A percentile compares a stretch with the other conserved stretches of the same genome.
Evolutionary conservation across 2,797 vertebrate genomes (phyloP).

Genomic region (Danionella dracula): DNA sequence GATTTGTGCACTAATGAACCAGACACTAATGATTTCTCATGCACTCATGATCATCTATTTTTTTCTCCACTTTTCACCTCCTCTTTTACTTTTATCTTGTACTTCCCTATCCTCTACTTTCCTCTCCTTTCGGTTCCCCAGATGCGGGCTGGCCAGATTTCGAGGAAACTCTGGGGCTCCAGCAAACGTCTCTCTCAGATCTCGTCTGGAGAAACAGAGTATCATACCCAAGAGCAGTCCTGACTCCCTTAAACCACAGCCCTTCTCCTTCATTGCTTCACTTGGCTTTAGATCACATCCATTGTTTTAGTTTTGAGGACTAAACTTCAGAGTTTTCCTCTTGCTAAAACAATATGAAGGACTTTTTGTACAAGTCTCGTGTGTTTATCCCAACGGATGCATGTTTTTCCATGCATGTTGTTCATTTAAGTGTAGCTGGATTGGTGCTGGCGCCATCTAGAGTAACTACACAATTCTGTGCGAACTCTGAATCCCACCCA

Average conservation of each 20-base stretch:
- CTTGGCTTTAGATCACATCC: conserved; percentile 53
- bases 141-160: conserved; percentile 93
- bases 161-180: conserved; percentile 95
- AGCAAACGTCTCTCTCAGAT: conserved; percentile 91
- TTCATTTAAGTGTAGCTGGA: conserved; percentile 17
- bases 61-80: conserved; percentile 46
- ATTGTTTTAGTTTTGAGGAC: conserved; percentile 24
- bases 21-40: conserved; percentile 37
- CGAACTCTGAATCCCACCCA: neutral
- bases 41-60: conserved; percentile 62
- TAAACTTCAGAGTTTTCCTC: neutral
- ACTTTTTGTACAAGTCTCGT: neutral
- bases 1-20: conserved; percentile 44
- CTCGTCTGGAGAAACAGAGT: conserved; percentile 91
- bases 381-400: neutral
- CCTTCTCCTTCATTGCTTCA: conserved; percentile 52
- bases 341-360: conserved; percentile 21
- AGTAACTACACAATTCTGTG: conserved; percentile 13
- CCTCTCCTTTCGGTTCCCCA: conserved; percentile 68
- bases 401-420: conserved; percentile 1
- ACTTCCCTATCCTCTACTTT: conserved; percentile 42
- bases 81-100: neutral
- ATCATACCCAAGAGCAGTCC: conserved; percentile 80
- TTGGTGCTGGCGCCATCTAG: conserved; percentile 61
- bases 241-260: conserved; percentile 52